Evolutionary conservation across 2,888 invertebrate genomes (phyloP).

Genomic region (Phyllotreta striolata): DNA sequence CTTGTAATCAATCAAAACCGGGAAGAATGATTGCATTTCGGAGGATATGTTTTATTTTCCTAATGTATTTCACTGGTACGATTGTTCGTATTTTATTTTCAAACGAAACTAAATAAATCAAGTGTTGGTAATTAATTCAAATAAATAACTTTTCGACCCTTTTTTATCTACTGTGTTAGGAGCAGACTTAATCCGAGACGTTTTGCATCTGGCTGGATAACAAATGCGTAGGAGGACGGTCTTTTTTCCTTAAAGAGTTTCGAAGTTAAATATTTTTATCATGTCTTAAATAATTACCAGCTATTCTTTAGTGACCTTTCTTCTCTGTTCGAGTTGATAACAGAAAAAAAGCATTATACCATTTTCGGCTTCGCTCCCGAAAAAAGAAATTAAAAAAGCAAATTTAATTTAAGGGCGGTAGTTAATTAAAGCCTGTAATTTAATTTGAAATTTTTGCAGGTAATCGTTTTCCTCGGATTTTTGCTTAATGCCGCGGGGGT

Average conservation of each 20-base stretch:
- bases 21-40: background rate
- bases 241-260: constrained; percentile 21
- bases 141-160: no score
- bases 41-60: no score
- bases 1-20: constrained; percentile 21
- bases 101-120: no score
- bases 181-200: constrained; percentile 11
- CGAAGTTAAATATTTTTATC: constrained; percentile 29
- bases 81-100: no score
- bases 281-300: constrained; percentile 25
- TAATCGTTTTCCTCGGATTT: constrained; percentile 33
- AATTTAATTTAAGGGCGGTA: constrained; percentile 36
- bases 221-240: constrained; percentile 15
- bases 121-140: no score
- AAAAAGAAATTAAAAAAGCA: constrained; percentile 37
- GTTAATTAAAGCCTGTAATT: constrained; percentile 38
- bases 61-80: no score
- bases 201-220: constrained; percentile 18
- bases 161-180: no score
- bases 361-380: constrained; percentile 27
- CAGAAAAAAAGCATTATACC: constrained; percentile 26
- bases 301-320: constrained; percentile 27
- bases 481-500: constrained; percentile 7
- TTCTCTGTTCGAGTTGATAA: constrained; percentile 28
- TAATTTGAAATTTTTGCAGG: constrained; percentile 38